phyloP scores from a whole-genome alignment of 35 echinoderm and acorn worm species.

The Eucidaris tribuloides region DNA sequence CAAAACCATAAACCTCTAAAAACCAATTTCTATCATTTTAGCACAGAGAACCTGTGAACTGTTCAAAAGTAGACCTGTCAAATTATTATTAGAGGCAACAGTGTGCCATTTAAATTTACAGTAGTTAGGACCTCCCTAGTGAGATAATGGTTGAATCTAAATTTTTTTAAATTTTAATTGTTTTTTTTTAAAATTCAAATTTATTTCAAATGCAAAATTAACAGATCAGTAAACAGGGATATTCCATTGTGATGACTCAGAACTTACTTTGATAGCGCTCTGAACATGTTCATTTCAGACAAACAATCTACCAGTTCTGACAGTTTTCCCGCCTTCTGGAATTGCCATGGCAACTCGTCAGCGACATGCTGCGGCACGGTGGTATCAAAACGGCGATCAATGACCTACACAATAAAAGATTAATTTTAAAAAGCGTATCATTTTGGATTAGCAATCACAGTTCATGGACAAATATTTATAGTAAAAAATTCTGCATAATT shows the following conservation, averaged over 20 bases:
- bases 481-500: neutral
- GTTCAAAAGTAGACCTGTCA: neutral
- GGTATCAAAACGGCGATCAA: slow-evolving; percentile 20
- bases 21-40: no score
- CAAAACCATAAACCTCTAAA: no score
- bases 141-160: neutral
- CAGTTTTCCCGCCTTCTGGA: slow-evolving; percentile 25
- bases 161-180: no score
- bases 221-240: neutral
- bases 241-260: neutral
- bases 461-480: neutral
- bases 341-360: slow-evolving; percentile 74
- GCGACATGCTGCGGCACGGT: slow-evolving; percentile 27
- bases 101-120: neutral
- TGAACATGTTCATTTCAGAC: slow-evolving; percentile 42
- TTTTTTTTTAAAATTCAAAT: no score
- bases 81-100: neutral
- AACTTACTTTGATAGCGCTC: slow-evolving; percentile 41
- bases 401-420: neutral
- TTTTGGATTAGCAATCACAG: neutral
- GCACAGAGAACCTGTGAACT: neutral
- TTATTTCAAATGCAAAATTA: neutral
- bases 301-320: slow-evolving; percentile 44
- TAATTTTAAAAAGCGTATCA: neutral
- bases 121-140: neutral